Percentiles rank a stretch among this genome's conserved stretches.
These are phyloP conservation scores for Camponotus floridanus DNA, from an alignment of 1,140 invertebrate species.

Conservation along the genomic window DNA sequence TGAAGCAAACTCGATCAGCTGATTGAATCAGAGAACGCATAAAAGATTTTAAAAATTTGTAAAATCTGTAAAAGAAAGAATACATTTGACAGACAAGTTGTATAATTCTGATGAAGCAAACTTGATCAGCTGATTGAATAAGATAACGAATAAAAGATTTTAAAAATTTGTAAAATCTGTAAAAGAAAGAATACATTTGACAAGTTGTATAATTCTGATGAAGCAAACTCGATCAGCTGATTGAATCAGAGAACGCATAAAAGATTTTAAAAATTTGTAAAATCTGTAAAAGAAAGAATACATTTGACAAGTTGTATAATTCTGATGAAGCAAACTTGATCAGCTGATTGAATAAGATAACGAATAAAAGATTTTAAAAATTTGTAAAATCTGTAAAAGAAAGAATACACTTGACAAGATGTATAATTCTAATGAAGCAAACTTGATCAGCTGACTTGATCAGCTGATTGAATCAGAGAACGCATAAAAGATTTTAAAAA, in stretches of 20 bases:
- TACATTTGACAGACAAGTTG: too few species aligned
- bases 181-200: too few species aligned
- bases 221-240: background rate
- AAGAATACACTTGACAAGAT: too few species aligned
- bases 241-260: background rate
- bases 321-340: background rate
- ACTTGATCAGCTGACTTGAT: too few species aligned
- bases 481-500: background rate
- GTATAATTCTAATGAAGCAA: background rate
- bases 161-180: background rate
- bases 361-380: background rate
- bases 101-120: background rate
- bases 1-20: background rate
- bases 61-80: background rate
- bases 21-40: background rate
- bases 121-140: background rate
- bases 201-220: background rate
- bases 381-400: background rate
- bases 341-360: background rate
- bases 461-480: background rate
- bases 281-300: background rate
- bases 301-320: too few species aligned
- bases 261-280: background rate
- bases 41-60: background rate
- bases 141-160: background rate